These are phyloP conservation scores for Neosalanx taihuensis DNA, from an alignment of 2,797 vertebrate genomes.

Conservation along the genomic window DNA sequence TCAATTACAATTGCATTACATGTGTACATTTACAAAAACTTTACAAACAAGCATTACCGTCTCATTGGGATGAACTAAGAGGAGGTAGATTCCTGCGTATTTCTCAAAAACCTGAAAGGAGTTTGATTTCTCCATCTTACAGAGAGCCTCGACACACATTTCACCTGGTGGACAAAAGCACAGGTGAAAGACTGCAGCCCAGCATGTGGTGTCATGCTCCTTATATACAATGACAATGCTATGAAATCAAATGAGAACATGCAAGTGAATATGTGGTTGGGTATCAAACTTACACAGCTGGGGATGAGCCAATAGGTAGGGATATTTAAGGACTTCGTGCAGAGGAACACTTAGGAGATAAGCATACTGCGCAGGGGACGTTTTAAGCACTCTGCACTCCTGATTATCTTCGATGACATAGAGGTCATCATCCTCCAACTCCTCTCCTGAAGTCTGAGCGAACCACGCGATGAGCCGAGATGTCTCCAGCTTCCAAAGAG, in stretches of 20 bases:
- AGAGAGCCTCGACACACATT: constrained; percentile 75
- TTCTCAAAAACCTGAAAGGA: constrained; percentile 78
- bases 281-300: constrained; percentile 71
- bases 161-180: constrained; percentile 62
- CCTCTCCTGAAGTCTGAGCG: constrained; percentile 59
- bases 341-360: constrained; percentile 73
- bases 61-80: constrained; percentile 83
- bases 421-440: constrained; percentile 72
- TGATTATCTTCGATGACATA: constrained; percentile 72
- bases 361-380: constrained; percentile 71
- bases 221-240: no score
- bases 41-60: constrained; percentile 55
- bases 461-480: constrained; percentile 72
- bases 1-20: not conserved
- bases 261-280: not conserved
- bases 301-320: constrained; percentile 74
- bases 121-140: constrained; percentile 73
- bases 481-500: constrained; percentile 77
- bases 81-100: constrained; percentile 80
- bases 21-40: not conserved
- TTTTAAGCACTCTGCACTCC: constrained; percentile 61
- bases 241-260: not conserved
- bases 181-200: no score
- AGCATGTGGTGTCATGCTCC: not conserved
- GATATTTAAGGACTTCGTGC: constrained; percentile 80